Base-by-base conservation (phyloP, 2,113 vertebrate genomes). In the Anseranas semipalmata region DNA sequence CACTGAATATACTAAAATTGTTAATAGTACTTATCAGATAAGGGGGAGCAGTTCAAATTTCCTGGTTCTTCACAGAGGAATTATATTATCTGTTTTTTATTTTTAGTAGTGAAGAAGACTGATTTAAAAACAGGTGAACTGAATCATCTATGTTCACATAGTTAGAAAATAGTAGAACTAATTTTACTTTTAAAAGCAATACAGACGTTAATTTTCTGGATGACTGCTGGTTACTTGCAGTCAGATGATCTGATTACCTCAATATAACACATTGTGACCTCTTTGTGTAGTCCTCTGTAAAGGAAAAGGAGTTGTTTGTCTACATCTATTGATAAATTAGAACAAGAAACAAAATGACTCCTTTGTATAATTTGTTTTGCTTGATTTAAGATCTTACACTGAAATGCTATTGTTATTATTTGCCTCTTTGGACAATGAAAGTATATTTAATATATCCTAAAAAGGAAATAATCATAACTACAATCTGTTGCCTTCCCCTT, bases 121-220 rank as follows among this genome's bases (percentile, higher is more conserved):
- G n/a, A 90, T 16, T 13, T 85, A 79, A 88, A 78, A 79, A 19
- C 19, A 85, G 18, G 9, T 79, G 39, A 95, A 75, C 16, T 8
- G 3, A 72, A 68, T 85, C 28, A 28, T 50, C 32, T 39, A 2
- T 28, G 37, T 82, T 81, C 22, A 71, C 18, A 21, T 12, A 82
- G 16, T 55, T 74, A 77, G 32, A 73, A 85, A 87, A 45, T 10
- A 62, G 48, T 48, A 93, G 32, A 91, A 66, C 46, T 8, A 41
- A n/a, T 87, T 78, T 81, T 78, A 85, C 25, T 81, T 81, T 59
- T 53, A 37, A n/a, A 90, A 89, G 55, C 81, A 66, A 88, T 52
- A 72, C 55, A 89, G 80, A 78, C 87, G 74, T 43, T 93, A 87
- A 92, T 96, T 90, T 89, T 89, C 89, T 89, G 76, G 87, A 39